Conservation (phyloP, 2,797 vertebrate species). For the Darevskia mixta region DNA sequence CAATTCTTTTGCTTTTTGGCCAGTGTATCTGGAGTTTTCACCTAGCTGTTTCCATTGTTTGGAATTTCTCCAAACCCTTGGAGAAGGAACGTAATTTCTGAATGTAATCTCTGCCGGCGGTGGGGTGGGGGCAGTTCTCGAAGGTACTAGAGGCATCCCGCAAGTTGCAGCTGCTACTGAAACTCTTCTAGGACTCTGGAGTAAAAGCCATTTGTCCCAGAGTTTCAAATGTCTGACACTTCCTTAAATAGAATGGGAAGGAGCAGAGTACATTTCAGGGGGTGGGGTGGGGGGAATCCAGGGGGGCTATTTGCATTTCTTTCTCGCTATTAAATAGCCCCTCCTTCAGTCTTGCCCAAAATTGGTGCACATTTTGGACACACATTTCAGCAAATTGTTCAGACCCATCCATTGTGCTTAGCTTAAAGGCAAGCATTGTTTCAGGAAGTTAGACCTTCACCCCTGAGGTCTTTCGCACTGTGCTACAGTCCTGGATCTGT, state of each 20-base stretch:
- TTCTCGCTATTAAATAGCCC: background rate
- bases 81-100: accelerated
- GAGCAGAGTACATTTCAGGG: conserved; percentile 22
- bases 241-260: conserved; percentile 74
- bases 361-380: background rate
- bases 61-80: background rate
- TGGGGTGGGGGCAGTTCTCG: conserved; percentile 50
- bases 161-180: conserved; percentile 51
- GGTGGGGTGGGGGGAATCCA: conserved; percentile 48
- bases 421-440: background rate
- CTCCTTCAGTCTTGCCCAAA: accelerated
- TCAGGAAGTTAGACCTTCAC: conserved; percentile 9
- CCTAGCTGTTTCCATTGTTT: background rate
- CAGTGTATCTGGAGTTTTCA: background rate
- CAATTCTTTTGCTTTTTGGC: background rate
- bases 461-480: conserved; percentile 19
- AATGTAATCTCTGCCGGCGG: background rate
- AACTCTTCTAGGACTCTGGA: background rate
- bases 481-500: conserved; percentile 44
- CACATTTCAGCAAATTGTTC: background rate
- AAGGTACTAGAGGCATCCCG: conserved; percentile 49
- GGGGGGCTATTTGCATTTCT: background rate
- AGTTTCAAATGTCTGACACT: conserved; percentile 68
- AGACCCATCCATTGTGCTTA: background rate
- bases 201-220: background rate